Conservation (phyloP, 2,888 invertebrate genomes). For the Xestoiulus laeticollis region DNA sequence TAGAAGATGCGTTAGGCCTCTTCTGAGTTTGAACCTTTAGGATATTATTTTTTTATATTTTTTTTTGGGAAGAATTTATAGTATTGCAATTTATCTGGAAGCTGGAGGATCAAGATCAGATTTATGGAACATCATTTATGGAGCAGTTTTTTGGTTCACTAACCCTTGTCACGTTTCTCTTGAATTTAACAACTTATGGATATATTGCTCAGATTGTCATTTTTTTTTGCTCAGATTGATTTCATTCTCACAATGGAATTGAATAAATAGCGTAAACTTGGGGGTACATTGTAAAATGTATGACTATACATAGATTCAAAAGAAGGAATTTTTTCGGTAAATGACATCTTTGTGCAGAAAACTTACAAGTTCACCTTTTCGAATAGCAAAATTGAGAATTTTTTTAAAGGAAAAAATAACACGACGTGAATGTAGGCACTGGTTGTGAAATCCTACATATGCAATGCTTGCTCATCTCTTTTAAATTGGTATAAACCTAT, state of each 20-base stretch:
- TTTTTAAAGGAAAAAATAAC: neutral
- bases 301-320: neutral
- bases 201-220: slow-evolving; percentile 16
- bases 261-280: slow-evolving; percentile 7
- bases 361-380: neutral
- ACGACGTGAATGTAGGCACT: neutral
- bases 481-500: neutral
- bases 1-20: neutral
- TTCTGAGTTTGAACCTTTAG: neutral
- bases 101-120: neutral
- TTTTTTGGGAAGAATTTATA: neutral
- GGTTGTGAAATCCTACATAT: neutral
- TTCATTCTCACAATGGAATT: neutral
- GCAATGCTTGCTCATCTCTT: neutral
- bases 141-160: neutral
- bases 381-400: neutral
- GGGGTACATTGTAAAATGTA: neutral
- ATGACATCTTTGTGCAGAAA: slow-evolving; percentile 1
- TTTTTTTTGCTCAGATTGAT: neutral
- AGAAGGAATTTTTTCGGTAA: neutral
- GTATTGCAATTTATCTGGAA: neutral
- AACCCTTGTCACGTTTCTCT: neutral
- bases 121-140: neutral
- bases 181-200: slow-evolving; percentile 20
- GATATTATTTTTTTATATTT: neutral